Conservation (phyloP, 2,113 vertebrate genomes). For the Ursus arctos region DNA sequence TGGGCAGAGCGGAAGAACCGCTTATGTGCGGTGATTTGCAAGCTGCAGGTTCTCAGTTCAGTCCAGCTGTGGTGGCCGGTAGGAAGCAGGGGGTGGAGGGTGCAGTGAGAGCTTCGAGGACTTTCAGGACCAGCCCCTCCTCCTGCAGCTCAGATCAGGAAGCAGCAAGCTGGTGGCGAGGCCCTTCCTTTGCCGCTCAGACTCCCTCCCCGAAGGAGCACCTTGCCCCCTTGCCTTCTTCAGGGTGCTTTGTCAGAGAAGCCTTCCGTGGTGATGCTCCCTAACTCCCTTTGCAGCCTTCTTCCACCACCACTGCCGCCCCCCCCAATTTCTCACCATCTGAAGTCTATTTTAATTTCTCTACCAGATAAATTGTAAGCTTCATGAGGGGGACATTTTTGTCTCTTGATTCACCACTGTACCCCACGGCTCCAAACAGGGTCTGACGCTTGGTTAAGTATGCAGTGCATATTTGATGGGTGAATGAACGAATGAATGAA, state of each 20-base stretch:
- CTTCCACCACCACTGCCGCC: fast-evolving
- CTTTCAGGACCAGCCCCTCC: not conserved
- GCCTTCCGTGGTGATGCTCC: not conserved
- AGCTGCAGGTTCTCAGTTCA: not conserved
- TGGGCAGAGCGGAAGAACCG: not conserved
- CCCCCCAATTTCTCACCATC: not conserved
- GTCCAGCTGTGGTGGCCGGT: not conserved
- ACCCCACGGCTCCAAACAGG: no score
- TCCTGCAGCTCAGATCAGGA: not conserved
- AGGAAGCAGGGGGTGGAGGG: not conserved
- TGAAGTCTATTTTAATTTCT: not conserved
- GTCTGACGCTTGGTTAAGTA: not conserved
- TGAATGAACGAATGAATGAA: not conserved
- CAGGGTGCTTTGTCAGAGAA: not conserved
- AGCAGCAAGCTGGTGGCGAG: not conserved
- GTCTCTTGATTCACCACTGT: not conserved
- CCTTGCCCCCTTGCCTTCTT: not conserved
- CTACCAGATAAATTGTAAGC: not conserved
- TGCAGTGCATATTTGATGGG: not conserved
- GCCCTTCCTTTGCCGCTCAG: not conserved
- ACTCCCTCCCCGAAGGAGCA: not conserved
- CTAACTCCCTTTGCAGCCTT: not conserved
- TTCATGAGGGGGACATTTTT: not conserved
- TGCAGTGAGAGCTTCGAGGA: fast-evolving
- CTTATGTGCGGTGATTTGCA: no score